phyloP scores from a whole-genome alignment of 92 coral and sea anemone species.

The Porites rus region DNA sequence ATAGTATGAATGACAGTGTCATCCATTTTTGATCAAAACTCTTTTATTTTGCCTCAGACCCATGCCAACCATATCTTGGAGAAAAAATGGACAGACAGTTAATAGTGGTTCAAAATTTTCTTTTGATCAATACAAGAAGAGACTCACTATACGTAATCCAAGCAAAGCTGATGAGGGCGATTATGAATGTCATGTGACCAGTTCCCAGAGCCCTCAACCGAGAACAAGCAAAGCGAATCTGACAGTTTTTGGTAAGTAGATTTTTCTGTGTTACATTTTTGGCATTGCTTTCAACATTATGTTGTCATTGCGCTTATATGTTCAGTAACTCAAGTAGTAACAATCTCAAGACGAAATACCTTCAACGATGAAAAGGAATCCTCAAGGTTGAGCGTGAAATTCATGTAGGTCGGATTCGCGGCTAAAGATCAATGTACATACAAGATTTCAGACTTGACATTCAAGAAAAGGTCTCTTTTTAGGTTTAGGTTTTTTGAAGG shows the following conservation, averaged over 20 bases:
- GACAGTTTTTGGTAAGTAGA: conserved; percentile 67
- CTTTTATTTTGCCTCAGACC: conserved; percentile 64
- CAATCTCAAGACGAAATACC: too few species aligned
- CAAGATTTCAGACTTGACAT: too few species aligned
- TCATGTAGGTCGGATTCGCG: too few species aligned
- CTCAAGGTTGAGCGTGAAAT: too few species aligned
- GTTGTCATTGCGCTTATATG: too few species aligned
- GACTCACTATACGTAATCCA: conserved; percentile 77
- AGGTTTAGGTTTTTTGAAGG: too few species aligned
- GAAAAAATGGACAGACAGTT: conserved; percentile 62
- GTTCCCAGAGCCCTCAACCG: conserved; percentile 51
- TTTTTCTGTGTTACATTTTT: not conserved
- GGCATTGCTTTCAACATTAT: too few species aligned
- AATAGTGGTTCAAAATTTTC: conserved; percentile 58
- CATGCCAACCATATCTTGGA: conserved; percentile 90
- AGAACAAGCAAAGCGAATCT: conserved; percentile 74
- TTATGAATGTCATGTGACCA: conserved; percentile 78
- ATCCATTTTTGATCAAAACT: not conserved
- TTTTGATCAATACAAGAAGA: conserved; percentile 65
- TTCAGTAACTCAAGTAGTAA: too few species aligned
- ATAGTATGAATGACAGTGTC: not conserved
- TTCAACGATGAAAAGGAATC: too few species aligned
- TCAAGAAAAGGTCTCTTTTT: too few species aligned
- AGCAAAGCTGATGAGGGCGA: conserved; percentile 75
- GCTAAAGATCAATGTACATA: too few species aligned